A percentile compares a stretch with the other conserved stretches of the same genome.
Conservation (phyloP, 92 coral and sea anemone species). For the Zoanthus sociatus region DNA sequence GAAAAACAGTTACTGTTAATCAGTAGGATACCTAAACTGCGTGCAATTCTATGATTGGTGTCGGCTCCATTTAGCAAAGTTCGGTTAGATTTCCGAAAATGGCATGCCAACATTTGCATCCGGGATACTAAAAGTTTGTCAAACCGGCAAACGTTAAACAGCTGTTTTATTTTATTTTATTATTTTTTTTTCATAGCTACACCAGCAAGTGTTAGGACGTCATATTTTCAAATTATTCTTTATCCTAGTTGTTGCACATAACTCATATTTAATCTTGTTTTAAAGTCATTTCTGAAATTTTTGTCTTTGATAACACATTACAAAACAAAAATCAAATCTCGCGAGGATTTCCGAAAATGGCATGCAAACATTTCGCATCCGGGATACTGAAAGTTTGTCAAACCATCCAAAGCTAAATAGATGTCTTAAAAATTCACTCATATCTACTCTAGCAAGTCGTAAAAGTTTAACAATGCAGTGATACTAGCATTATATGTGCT, state of each 20-base stretch:
- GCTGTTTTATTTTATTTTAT: no score
- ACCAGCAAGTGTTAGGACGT: background rate
- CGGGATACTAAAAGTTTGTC: background rate
- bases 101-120: background rate
- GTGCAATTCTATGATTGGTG: no score
- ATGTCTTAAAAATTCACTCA: background rate
- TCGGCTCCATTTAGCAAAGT: background rate
- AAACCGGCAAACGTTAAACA: background rate
- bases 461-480: background rate
- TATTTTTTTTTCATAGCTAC: background rate
- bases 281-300: background rate
- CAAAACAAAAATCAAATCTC: background rate
- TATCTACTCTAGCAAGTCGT: background rate
- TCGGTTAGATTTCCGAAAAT: background rate
- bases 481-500: background rate
- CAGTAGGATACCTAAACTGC: no score
- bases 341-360: background rate
- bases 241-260: no score
- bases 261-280: no score
- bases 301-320: background rate
- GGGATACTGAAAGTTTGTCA: background rate
- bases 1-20: no score
- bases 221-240: no score
- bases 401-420: background rate
- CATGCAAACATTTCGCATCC: background rate